Conservation (phyloP, 2,888 invertebrate species). For the Portevinia maculata region DNA sequence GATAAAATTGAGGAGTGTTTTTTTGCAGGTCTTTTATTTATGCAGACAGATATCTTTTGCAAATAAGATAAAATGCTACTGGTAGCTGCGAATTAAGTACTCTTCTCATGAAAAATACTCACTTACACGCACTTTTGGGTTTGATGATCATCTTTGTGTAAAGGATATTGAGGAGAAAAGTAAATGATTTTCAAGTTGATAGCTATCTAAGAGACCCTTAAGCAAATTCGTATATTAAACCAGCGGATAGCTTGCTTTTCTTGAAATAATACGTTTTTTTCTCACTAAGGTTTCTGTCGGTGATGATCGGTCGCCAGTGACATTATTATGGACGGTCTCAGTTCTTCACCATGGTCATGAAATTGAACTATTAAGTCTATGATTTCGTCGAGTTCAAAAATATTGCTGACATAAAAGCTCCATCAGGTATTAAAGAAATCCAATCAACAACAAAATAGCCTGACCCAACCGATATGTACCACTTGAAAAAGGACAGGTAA, state of each 20-base stretch:
- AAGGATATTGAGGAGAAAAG: slow-evolving; percentile 41
- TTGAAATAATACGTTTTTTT: too few relatives aligned
- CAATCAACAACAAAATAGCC: too few relatives aligned
- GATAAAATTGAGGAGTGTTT: slow-evolving; percentile 40
- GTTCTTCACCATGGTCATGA: too few relatives aligned
- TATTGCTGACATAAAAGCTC: too few relatives aligned
- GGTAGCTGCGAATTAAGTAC: slow-evolving; percentile 57
- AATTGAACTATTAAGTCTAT: too few relatives aligned
- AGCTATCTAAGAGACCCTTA: slow-evolving; percentile 13
- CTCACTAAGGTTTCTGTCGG: too few relatives aligned
- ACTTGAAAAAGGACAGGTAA: too few relatives aligned
- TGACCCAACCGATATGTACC: too few relatives aligned
- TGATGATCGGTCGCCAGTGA: too few relatives aligned
- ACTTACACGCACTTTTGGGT: slow-evolving; percentile 51
- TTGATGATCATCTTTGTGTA: slow-evolving; percentile 38
- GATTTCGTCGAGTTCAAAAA: too few relatives aligned
- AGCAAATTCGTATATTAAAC: slow-evolving; percentile 24
- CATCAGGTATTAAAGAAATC: too few relatives aligned
- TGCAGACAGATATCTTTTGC: slow-evolving; percentile 21
- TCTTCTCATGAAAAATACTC: slow-evolving; percentile 31
- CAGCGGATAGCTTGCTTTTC: neutral
- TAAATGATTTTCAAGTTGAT: slow-evolving; percentile 45
- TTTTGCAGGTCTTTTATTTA: slow-evolving; percentile 5
- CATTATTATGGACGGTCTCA: too few relatives aligned
- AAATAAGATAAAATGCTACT: slow-evolving; percentile 21